Evolutionary conservation across 2,888 invertebrate genomes (phyloP).

Genomic region (Cheilosia scutellata): DNA sequence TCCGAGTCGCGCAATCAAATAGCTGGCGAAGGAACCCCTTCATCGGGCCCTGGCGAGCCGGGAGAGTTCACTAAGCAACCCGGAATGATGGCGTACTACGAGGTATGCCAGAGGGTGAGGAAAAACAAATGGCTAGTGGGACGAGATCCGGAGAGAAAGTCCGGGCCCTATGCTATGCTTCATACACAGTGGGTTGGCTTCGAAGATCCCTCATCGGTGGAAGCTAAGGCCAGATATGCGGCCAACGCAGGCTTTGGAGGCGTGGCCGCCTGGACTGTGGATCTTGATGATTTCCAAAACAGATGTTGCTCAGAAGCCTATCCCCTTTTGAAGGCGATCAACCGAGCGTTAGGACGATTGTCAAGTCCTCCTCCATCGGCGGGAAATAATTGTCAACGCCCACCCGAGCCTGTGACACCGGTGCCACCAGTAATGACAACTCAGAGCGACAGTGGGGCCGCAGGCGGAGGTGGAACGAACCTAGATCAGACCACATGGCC

Average conservation of each 20-base stretch:
- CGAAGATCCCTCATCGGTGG: slow-evolving; percentile 92
- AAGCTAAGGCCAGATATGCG: slow-evolving; percentile 91
- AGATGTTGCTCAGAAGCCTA: slow-evolving; percentile 92
- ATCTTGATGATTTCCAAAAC: slow-evolving; percentile 94
- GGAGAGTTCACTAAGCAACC: slow-evolving; percentile 94
- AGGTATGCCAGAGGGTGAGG: slow-evolving; percentile 90
- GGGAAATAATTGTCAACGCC: slow-evolving; percentile 88
- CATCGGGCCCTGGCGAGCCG: slow-evolving; percentile 90
- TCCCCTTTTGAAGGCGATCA: slow-evolving; percentile 91
- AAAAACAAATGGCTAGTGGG: slow-evolving; percentile 89
- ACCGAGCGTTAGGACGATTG: slow-evolving; percentile 89
- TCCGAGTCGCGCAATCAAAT: slow-evolving; percentile 82
- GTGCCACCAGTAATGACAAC: slow-evolving; percentile 90
- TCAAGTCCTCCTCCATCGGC: slow-evolving; percentile 85
- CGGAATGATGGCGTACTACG: slow-evolving; percentile 94
- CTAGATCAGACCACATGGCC: slow-evolving; percentile 82
- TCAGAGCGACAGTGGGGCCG: slow-evolving; percentile 86
- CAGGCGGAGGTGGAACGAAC: slow-evolving; percentile 76
- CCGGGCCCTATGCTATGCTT: slow-evolving; percentile 89
- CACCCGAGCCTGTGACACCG: slow-evolving; percentile 90
- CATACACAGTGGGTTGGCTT: slow-evolving; percentile 96
- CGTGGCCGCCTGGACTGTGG: slow-evolving; percentile 94
- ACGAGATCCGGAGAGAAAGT: slow-evolving; percentile 86
- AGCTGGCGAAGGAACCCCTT: slow-evolving; percentile 86
- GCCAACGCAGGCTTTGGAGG: slow-evolving; percentile 90